phyloP scores from a whole-genome alignment of 2,888 invertebrate species.

The Mythimna ferrago region DNA sequence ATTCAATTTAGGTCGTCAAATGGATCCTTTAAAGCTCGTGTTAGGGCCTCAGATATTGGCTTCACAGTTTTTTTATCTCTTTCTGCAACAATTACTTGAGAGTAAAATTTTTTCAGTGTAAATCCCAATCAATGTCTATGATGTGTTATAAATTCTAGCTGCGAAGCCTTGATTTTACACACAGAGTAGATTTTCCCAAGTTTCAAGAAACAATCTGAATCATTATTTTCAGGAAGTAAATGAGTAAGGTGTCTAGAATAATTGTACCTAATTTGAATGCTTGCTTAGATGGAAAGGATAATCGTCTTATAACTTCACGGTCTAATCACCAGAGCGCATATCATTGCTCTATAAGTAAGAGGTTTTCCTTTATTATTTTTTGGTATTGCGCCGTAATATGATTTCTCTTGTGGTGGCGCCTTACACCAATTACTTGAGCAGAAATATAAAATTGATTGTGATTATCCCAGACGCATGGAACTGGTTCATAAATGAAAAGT shows the following conservation, averaged over 20 bases:
- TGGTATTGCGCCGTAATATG: background rate
- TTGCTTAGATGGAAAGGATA: background rate
- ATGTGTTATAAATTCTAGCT: background rate
- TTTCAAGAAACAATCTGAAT: constrained; percentile 2
- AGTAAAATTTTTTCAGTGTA: background rate
- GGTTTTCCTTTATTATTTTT: background rate
- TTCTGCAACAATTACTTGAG: too few species aligned
- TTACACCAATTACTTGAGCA: too few species aligned
- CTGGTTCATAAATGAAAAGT: too few species aligned
- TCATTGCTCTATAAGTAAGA: too few species aligned
- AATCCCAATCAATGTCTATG: background rate
- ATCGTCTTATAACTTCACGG: constrained; percentile 1
- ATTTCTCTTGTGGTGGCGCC: background rate
- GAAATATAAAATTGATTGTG: too few species aligned
- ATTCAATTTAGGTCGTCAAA: too few species aligned
- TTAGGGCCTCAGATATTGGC: too few species aligned
- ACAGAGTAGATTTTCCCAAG: constrained; percentile 2
- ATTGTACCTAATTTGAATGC: background rate
- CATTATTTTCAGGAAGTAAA: constrained; percentile 16
- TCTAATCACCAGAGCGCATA: background rate
- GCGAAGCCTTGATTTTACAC: background rate
- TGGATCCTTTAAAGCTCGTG: too few species aligned
- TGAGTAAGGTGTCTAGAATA: background rate
- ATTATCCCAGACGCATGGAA: too few species aligned
- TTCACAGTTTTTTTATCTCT: background rate